Conservation (phyloP, 2,888 invertebrate genomes). For the Papilio elwesi region DNA sequence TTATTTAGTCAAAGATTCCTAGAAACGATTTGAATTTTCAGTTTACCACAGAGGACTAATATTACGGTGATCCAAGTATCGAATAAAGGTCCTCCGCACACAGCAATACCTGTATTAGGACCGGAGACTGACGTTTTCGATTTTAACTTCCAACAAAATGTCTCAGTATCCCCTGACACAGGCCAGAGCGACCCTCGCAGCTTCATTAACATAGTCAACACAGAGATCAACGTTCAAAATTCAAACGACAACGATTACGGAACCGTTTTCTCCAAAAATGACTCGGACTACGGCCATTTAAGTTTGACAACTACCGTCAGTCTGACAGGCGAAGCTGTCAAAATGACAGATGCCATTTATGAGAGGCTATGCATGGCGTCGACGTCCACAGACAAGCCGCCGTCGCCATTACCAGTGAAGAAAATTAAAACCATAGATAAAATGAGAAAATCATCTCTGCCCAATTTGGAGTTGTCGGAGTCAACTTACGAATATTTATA, state of each 20-base stretch:
- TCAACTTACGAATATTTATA: slow-evolving; percentile 73
- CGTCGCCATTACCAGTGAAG: slow-evolving; percentile 59
- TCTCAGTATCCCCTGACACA: slow-evolving; percentile 49
- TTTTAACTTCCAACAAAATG: slow-evolving; percentile 65
- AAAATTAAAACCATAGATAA: slow-evolving; percentile 62
- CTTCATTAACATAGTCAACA: slow-evolving; percentile 75
- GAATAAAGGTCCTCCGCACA: slow-evolving; percentile 75
- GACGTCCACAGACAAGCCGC: slow-evolving; percentile 56
- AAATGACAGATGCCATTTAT: slow-evolving; percentile 52
- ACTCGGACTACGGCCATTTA: slow-evolving; percentile 73
- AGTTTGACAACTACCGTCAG: slow-evolving; percentile 75
- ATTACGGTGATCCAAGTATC: slow-evolving; percentile 86
- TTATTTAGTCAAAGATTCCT: too few species aligned
- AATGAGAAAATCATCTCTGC: slow-evolving; percentile 68
- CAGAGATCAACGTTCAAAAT: slow-evolving; percentile 57
- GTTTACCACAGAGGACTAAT: slow-evolving; percentile 69
- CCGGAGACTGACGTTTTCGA: slow-evolving; percentile 67
- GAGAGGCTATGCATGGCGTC: slow-evolving; percentile 75
- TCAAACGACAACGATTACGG: slow-evolving; percentile 62
- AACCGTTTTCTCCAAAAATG: slow-evolving; percentile 61
- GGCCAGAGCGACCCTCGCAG: slow-evolving; percentile 42
- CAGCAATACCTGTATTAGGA: slow-evolving; percentile 72
- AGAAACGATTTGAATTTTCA: slow-evolving; percentile 48
- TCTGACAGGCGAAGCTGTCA: slow-evolving; percentile 55
- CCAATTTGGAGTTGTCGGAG: slow-evolving; percentile 68